Evolutionary conservation across 2,888 invertebrate genomes (phyloP).

Genomic region (Xestia ashworthii): DNA sequence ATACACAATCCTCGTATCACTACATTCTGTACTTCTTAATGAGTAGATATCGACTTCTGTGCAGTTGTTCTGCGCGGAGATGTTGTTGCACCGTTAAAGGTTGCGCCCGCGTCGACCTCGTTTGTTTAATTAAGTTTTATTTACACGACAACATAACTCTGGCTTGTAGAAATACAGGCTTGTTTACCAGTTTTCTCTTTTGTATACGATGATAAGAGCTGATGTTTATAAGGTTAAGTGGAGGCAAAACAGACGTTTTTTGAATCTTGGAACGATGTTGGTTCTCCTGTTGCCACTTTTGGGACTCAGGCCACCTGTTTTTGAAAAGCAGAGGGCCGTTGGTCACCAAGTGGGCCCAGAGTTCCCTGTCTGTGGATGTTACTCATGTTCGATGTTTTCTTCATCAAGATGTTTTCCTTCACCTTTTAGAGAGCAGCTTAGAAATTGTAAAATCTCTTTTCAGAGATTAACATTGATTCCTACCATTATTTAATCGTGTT

Average conservation of each 20-base stretch:
- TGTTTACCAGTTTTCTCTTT: conserved; percentile 62
- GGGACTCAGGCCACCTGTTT: not conserved
- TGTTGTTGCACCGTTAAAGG: conserved; percentile 66
- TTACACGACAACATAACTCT: conserved; percentile 64
- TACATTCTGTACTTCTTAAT: conserved; percentile 15
- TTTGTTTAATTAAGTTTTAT: conserved; percentile 69
- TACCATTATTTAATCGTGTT: not conserved
- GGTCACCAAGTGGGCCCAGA: not conserved
- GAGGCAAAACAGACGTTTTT: not conserved
- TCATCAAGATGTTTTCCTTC: not conserved
- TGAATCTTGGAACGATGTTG: not conserved
- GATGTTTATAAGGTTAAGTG: not conserved
- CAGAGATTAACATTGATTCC: not conserved
- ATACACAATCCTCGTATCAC: conserved; percentile 12
- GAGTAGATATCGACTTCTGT: conserved; percentile 53
- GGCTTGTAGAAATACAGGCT: conserved; percentile 59
- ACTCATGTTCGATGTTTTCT: not conserved
- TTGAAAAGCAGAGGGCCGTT: not conserved
- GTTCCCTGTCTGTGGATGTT: not conserved
- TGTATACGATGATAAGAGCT: conserved; percentile 37
- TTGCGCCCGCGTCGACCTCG: conserved; percentile 65
- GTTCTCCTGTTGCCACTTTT: not conserved
- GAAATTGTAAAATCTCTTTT: not conserved
- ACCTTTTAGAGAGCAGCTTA: not conserved
- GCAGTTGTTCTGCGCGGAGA: conserved; percentile 53